Percentiles rank a stretch among this genome's conserved stretches.
phyloP scores from a whole-genome alignment of 2,797 vertebrate species.

The Myotis vivesi region DNA sequence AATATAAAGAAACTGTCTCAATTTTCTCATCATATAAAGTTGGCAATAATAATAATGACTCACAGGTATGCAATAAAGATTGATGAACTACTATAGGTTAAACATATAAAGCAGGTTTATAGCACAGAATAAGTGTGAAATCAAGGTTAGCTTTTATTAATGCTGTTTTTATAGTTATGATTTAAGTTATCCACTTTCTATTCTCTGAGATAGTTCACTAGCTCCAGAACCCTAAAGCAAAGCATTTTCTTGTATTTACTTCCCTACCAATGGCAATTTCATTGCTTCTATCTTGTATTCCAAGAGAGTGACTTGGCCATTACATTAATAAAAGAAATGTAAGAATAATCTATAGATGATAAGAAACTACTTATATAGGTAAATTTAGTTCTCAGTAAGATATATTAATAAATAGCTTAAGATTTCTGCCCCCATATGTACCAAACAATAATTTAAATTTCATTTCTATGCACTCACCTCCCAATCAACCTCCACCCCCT shows the following conservation, averaged over 20 bases:
- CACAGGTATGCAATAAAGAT: not conserved
- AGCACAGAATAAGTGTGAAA: not conserved
- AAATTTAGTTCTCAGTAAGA: not conserved
- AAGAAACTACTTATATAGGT: not conserved
- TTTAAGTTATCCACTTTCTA: not conserved
- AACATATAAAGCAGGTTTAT: not conserved
- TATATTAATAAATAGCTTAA: not conserved
- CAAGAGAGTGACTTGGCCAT: not conserved
- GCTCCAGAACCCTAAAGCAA: not conserved
- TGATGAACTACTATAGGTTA: not conserved
- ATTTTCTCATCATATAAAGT: not conserved
- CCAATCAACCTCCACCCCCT: rapidly evolving
- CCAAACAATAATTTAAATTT: not conserved
- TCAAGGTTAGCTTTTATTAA: not conserved
- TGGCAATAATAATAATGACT: not conserved
- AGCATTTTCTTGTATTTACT: not conserved
- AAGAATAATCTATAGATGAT: not conserved
- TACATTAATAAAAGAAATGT: not conserved
- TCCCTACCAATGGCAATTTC: not conserved
- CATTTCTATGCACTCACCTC: not conserved
- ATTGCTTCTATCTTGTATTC: not conserved
- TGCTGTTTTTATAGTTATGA: not conserved
- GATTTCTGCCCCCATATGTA: not conserved
- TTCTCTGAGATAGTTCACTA: not conserved
- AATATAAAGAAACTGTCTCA: not conserved